phyloP scores from a whole-genome alignment of 2,113 vertebrate species.

The Crotophaga sulcirostris region DNA sequence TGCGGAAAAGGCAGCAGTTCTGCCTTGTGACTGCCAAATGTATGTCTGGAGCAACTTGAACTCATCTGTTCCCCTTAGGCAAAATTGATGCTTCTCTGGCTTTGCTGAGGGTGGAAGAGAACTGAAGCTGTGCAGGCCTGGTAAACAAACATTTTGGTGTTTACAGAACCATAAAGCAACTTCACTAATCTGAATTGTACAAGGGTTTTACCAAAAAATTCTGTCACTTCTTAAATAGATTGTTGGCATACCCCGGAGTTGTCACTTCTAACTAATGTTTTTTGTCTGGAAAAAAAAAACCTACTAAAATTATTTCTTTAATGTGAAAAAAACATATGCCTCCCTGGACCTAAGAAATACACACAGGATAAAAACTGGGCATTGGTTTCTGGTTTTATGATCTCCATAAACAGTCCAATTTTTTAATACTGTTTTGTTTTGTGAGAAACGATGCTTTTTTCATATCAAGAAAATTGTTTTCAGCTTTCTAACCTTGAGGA shows the following conservation, averaged over 20 bases:
- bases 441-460: neutral
- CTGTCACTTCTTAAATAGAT: neutral
- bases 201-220: neutral
- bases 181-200: neutral
- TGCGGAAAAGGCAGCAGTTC: neutral
- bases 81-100: neutral
- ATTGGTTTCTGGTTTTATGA: neutral
- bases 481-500: neutral
- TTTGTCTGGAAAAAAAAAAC: neutral
- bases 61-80: neutral
- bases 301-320: neutral
- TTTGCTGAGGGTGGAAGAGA: neutral
- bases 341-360: neutral
- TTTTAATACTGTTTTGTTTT: neutral
- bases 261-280: neutral
- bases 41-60: neutral
- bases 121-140: neutral
- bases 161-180: neutral
- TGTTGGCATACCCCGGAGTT: neutral
- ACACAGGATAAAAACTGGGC: neutral
- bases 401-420: neutral
- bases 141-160: neutral
- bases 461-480: neutral
- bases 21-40: neutral
- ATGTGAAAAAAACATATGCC: neutral